Evolutionary conservation across 2,797 vertebrate genomes (phyloP).

Genomic region (Phoxinus dragarum): DNA sequence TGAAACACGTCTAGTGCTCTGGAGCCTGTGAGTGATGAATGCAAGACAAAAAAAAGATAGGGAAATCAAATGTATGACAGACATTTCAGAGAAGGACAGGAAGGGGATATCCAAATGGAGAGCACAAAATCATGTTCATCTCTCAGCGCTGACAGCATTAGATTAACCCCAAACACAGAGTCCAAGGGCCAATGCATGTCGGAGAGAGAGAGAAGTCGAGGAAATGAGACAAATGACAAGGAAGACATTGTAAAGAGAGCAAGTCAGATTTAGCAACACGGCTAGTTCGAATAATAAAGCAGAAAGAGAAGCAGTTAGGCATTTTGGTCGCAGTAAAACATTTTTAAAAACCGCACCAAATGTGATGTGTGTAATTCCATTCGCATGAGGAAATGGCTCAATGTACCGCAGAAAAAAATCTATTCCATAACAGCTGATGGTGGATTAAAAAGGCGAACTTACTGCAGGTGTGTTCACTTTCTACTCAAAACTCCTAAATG

Average conservation of each 20-base stretch:
- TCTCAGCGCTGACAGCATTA: slow-evolving; percentile 36
- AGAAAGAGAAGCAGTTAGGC: not conserved
- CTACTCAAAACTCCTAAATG: slow-evolving; percentile 17
- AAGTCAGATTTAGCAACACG: not conserved
- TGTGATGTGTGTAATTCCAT: not conserved
- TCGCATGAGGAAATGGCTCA: not conserved
- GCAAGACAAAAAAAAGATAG: slow-evolving; percentile 11
- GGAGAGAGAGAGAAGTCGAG: not conserved
- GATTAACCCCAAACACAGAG: slow-evolving; percentile 34
- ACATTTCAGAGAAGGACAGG: slow-evolving; percentile 19
- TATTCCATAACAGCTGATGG: slow-evolving; percentile 1
- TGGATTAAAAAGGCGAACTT: not conserved
- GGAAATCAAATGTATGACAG: not conserved
- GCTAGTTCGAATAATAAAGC: not conserved
- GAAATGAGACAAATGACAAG: slow-evolving; percentile 17
- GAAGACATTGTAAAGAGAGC: not conserved
- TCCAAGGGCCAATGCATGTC: not conserved
- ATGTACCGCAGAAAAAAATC: not conserved
- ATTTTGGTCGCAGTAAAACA: not conserved
- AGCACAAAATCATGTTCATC: slow-evolving; percentile 29
- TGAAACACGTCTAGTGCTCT: not conserved
- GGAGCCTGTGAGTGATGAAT: slow-evolving; percentile 12
- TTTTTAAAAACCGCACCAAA: not conserved
- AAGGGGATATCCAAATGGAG: not conserved
- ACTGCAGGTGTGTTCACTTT: not conserved